Conservation (phyloP, 1,140 invertebrate species). For the Tetraneura akinire region DNA sequence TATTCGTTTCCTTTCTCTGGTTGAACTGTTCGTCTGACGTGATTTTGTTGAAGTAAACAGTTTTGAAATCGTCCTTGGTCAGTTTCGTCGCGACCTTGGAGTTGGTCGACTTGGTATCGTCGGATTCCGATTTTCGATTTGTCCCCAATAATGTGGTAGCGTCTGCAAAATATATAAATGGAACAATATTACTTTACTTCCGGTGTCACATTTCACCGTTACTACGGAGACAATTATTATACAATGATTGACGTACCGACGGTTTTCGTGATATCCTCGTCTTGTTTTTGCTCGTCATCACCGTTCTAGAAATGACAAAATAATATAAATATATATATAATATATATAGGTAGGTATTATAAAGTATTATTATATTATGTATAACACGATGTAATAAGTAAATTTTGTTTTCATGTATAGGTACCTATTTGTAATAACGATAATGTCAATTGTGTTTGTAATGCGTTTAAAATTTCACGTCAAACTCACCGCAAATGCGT, state of each 20-base stretch:
- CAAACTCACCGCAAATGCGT: slow-evolving; percentile 59
- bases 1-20: neutral
- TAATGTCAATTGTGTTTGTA: too few species aligned
- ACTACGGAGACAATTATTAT: neutral
- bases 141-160: slow-evolving; percentile 43
- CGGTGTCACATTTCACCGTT: too few species aligned
- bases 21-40: neutral
- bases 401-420: too few species aligned
- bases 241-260: slow-evolving; percentile 8
- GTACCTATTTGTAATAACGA: too few species aligned
- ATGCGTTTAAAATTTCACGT: neutral
- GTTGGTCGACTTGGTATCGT: slow-evolving; percentile 9
- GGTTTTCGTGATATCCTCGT: slow-evolving; percentile 24
- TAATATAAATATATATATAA: too few species aligned
- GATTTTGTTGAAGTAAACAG: neutral
- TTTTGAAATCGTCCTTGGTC: slow-evolving; percentile 37
- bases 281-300: neutral
- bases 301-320: slow-evolving; percentile 32
- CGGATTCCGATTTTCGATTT: slow-evolving; percentile 17
- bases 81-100: neutral
- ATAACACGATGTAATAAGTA: too few species aligned
- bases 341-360: too few species aligned
- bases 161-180: slow-evolving; percentile 4
- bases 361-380: too few species aligned
- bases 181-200: too few species aligned